Base-by-base conservation (phyloP, 2,113 vertebrate genomes). In the Dicaeum eximium region DNA sequence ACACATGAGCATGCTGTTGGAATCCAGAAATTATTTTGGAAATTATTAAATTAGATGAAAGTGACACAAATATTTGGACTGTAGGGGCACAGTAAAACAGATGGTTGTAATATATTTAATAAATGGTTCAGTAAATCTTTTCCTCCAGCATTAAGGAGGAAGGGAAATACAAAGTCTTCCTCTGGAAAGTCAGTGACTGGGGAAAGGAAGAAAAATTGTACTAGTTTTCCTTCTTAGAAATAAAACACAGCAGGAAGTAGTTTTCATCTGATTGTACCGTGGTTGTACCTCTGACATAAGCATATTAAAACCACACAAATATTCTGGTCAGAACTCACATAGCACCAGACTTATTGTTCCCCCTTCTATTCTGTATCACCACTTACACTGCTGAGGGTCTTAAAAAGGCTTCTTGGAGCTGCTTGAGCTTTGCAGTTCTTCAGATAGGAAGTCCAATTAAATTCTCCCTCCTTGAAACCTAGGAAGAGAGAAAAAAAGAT, bases 401-500 rank as follows among this genome's bases (percentile, higher is more conserved):
- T 99, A 94, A 99, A 99, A 89, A 99, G 98, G 91, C 98, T 98
- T 97, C 99, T 99, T 15, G 99, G 99, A 72, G 98, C 98, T 92
- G 98, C 97, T 37, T 99, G 98, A 86, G 98, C 98, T 88, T 99
- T 98, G 97, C 98, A 98, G 72, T 98, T 98, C 97, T 99, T 99
- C 91, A 99, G 97, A 78, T 99, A 99, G 45, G 96, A 98, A 96
- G 97, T 97, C 99, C 99, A 99, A 86, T 98, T 99, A 97, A 99
- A 99, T 95, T 99, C 98, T 60, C 98, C 98, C 35, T 99, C 99
- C 85, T 98, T 98, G 97, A 98, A 99, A 81, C 98, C 99, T 99
- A 69, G 48, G 90, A 86, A 96, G 35, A 73, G 80, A 92, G 80
- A 86, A n/a, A 47, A 81, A 88, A 90, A 92, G 86, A 86, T 44